Evolutionary conservation across 2,888 invertebrate genomes (phyloP).

Genomic region (Harpalus rubripes): DNA sequence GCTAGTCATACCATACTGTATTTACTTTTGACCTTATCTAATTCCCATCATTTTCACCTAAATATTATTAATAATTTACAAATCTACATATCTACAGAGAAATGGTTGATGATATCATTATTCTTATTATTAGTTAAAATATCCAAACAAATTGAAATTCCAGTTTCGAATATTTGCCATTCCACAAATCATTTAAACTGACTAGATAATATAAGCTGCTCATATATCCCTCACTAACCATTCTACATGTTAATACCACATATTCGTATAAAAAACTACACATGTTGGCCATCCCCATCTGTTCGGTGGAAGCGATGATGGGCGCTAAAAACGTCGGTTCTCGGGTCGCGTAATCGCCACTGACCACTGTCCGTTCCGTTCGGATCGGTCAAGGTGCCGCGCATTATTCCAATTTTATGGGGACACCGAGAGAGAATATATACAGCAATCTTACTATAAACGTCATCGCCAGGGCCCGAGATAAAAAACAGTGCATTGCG

Average conservation of each 20-base stretch:
- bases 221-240: conserved; percentile 5
- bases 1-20: no score
- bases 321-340: conserved; percentile 7
- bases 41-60: no score
- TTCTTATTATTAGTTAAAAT: no score
- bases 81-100: no score
- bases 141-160: no score
- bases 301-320: conserved; percentile 19
- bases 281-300: conserved; percentile 22
- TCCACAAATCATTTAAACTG: background rate
- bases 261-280: conserved; percentile 41
- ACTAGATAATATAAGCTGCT: background rate
- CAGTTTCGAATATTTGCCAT: no score
- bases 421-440: conserved; percentile 64
- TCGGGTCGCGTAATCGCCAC: conserved; percentile 37
- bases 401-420: conserved; percentile 70
- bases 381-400: conserved; percentile 68
- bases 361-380: conserved; percentile 24
- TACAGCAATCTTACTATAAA: conserved; percentile 70
- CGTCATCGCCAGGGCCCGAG: conserved; percentile 69
- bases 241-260: conserved; percentile 35
- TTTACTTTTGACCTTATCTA: no score
- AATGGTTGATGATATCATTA: no score
- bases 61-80: no score
- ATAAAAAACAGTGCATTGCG: conserved; percentile 67